Evolutionary conservation across 2,888 invertebrate species (phyloP).

Genomic region (Xestia c-nigrum): DNA sequence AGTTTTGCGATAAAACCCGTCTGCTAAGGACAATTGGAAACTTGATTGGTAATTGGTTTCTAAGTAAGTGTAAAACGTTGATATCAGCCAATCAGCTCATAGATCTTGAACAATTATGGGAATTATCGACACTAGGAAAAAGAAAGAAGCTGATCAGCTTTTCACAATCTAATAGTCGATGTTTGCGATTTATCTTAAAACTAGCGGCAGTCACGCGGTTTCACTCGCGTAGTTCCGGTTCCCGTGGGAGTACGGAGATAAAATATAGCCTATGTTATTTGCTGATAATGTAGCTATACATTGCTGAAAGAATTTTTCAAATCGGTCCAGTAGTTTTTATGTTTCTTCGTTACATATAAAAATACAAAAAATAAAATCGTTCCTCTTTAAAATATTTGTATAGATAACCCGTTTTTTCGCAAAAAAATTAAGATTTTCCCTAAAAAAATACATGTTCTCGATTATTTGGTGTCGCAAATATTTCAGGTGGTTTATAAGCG

Average conservation of each 20-base stretch:
- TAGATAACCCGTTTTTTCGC: neutral
- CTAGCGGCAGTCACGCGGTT: too few relatives aligned
- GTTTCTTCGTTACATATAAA: too few relatives aligned
- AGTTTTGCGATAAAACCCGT: neutral
- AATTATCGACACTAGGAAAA: neutral
- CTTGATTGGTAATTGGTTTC: neutral
- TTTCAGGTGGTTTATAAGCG: conserved; percentile 15
- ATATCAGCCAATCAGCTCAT: neutral
- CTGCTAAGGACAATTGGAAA: neutral
- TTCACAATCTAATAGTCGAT: neutral
- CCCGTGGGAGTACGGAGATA: too few relatives aligned
- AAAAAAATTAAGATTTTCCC: neutral
- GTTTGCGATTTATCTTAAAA: neutral
- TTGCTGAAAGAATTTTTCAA: too few relatives aligned
- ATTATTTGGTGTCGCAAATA: neutral
- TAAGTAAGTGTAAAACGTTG: neutral
- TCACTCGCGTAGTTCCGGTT: too few relatives aligned
- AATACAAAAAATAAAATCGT: too few relatives aligned
- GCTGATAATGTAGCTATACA: too few relatives aligned
- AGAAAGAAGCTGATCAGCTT: neutral
- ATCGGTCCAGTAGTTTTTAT: too few relatives aligned
- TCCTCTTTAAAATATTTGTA: too few relatives aligned
- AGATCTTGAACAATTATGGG: neutral
- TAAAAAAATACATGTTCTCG: neutral
- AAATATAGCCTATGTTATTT: too few relatives aligned